These are phyloP conservation scores for Aricia agestis DNA, from an alignment of 1,140 invertebrate species.

Conservation along the genomic window DNA sequence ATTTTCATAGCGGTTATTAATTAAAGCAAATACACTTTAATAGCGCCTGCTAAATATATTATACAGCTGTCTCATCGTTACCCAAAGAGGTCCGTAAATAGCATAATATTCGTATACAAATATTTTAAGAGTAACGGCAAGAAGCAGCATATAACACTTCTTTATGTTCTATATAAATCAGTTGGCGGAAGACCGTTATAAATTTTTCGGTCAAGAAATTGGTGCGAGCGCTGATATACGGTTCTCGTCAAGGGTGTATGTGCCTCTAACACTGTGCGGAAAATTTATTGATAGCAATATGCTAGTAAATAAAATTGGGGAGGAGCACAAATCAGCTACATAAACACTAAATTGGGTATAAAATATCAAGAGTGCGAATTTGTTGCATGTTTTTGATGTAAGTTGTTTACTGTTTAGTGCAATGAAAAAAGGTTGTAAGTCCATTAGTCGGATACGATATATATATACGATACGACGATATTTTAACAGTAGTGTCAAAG, in stretches of 20 bases:
- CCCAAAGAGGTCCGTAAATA: too few species aligned
- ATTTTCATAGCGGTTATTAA: too few species aligned
- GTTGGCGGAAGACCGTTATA: slow-evolving; percentile 33
- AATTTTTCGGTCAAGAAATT: slow-evolving; percentile 45
- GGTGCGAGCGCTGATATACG: slow-evolving; percentile 34
- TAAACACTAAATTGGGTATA: too few species aligned
- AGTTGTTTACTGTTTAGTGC: too few species aligned
- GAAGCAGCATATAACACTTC: slow-evolving; percentile 10
- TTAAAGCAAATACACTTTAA: too few species aligned
- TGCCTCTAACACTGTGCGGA: slow-evolving; percentile 24
- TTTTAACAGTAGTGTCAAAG: too few species aligned
- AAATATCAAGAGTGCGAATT: too few species aligned
- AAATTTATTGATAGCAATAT: slow-evolving; percentile 39
- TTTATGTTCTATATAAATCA: slow-evolving; percentile 28
- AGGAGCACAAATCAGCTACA: slow-evolving; percentile 8
- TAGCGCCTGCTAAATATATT: too few species aligned
- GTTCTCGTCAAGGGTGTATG: slow-evolving; percentile 28
- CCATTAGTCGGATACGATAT: too few species aligned
- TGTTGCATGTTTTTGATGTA: not conserved
- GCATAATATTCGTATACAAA: not conserved
- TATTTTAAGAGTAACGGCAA: not conserved
- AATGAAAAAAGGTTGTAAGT: too few species aligned
- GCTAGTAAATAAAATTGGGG: slow-evolving; percentile 28
- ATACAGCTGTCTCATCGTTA: too few species aligned
- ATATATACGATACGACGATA: too few species aligned